These are phyloP conservation scores for Phenacoccus solenopsis DNA, from an alignment of 1,140 invertebrate genomes.

Conservation along the genomic window DNA sequence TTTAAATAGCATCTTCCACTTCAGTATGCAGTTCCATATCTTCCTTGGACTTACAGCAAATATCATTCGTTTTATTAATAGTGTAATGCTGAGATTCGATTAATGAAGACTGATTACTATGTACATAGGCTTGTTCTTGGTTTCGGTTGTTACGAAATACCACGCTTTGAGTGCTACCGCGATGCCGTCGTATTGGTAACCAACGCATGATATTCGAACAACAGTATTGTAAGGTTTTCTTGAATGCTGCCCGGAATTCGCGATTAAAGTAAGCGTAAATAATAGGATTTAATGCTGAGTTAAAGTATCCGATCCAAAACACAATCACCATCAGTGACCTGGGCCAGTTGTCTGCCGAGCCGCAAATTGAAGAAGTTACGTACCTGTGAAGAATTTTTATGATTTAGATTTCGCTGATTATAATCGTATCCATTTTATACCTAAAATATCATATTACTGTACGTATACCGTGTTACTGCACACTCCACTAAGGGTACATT, in stretches of 20 bases:
- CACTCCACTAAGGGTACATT: no score
- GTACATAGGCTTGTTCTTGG: not conserved
- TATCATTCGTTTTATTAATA: not conserved
- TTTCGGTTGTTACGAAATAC: not conserved
- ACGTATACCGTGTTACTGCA: no score
- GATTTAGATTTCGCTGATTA: no score
- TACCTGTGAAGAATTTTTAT: slow-evolving; percentile 52
- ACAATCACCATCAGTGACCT: slow-evolving; percentile 66
- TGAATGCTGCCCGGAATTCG: slow-evolving; percentile 86
- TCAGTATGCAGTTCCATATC: slow-evolving; percentile 28
- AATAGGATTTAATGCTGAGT: slow-evolving; percentile 88
- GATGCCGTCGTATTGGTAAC: not conserved
- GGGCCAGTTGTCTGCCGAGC: slow-evolving; percentile 54
- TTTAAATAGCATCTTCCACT: slow-evolving; percentile 32
- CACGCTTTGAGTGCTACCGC: not conserved
- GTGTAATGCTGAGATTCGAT: not conserved
- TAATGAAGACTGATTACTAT: slow-evolving; percentile 1
- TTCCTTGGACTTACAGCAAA: not conserved
- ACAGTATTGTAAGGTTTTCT: slow-evolving; percentile 77
- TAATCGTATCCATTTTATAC: no score
- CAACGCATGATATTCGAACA: slow-evolving; percentile 34
- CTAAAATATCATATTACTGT: no score
- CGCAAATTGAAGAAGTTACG: slow-evolving; percentile 62
- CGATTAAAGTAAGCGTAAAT: slow-evolving; percentile 96
- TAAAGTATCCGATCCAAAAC: slow-evolving; percentile 97